Conservation (phyloP, 2,113 vertebrate genomes). For the Benitochromis conjunctus region DNA sequence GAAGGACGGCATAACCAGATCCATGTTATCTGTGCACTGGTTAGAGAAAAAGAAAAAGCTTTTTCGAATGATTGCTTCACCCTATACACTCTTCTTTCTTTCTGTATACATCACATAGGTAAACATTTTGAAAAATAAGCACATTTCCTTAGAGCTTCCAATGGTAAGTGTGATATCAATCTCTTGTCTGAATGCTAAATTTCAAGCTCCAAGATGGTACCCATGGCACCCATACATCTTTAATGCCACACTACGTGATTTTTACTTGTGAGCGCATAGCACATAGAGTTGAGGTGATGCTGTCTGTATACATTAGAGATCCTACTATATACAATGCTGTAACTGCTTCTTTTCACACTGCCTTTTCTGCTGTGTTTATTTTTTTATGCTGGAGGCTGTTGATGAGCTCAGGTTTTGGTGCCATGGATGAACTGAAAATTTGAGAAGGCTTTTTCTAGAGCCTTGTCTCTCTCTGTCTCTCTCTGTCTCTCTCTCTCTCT, state of each 20-base stretch:
- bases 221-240: neutral
- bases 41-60: neutral
- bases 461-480: too few species aligned
- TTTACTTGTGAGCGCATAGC: neutral
- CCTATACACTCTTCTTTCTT: neutral
- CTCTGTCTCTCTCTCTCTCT: too few species aligned
- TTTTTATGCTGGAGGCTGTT: neutral
- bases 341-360: neutral
- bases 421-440: neutral
- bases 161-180: neutral
- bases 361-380: neutral
- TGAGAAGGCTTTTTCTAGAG: neutral
- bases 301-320: neutral
- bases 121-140: neutral
- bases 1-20: neutral
- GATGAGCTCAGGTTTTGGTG: neutral
- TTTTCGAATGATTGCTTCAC: neutral
- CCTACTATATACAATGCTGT: neutral
- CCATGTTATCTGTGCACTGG: neutral
- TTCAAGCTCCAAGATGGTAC: neutral
- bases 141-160: neutral
- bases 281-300: neutral
- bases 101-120: neutral
- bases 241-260: neutral
- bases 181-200: neutral